Evolutionary conservation across 2,797 vertebrate species (phyloP).

Genomic region (Phataginus tricuspis): DNA sequence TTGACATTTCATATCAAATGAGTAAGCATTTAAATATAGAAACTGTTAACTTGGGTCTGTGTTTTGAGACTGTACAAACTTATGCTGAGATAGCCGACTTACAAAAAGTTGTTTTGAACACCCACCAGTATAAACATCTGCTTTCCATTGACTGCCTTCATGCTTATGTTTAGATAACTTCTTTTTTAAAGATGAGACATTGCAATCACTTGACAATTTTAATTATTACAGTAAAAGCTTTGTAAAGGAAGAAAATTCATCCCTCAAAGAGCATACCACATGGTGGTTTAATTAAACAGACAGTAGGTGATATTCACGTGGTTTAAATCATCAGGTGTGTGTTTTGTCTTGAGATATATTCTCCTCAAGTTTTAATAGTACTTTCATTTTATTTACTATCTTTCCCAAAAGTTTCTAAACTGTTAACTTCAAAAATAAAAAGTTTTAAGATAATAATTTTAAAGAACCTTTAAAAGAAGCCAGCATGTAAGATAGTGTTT

Average conservation of each 20-base stretch:
- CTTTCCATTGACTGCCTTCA: slow-evolving; percentile 27
- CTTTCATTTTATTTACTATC: neutral
- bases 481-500: neutral
- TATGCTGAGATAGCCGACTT: neutral
- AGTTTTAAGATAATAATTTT: slow-evolving; percentile 11
- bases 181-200: slow-evolving; percentile 18
- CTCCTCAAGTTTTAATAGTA: neutral
- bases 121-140: slow-evolving; percentile 50
- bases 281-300: neutral
- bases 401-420: neutral
- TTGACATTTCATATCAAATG: neutral
- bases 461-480: slow-evolving; percentile 24
- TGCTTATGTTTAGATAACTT: slow-evolving; percentile 43
- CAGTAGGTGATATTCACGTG: neutral
- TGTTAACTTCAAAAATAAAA: neutral
- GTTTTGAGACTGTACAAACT: neutral
- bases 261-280: neutral
- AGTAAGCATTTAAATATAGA: neutral
- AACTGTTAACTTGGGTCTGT: neutral
- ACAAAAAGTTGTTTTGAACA: slow-evolving; percentile 39
- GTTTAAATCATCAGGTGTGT: neutral
- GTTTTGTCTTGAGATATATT: neutral
- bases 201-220: slow-evolving; percentile 22
- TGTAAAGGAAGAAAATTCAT: slow-evolving; percentile 11
- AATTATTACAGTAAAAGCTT: slow-evolving; percentile 4